Percentiles rank a stretch among this genome's conserved stretches.
Conservation (phyloP, 2,888 invertebrate genomes). For the Chloromyia formosa region DNA sequence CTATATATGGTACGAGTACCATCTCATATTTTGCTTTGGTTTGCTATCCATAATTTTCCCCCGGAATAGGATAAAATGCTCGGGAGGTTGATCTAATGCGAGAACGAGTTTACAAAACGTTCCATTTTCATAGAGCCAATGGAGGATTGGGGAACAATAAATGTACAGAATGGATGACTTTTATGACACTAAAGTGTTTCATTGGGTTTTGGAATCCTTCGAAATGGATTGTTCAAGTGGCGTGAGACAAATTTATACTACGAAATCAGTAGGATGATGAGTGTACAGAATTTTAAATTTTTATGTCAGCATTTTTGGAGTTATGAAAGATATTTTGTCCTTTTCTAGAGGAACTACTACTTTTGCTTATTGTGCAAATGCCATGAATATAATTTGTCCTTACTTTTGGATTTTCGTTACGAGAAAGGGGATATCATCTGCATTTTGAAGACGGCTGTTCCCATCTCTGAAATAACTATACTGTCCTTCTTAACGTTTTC, state of each 20-base stretch:
- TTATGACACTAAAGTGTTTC: slow-evolving; percentile 28
- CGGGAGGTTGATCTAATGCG: neutral
- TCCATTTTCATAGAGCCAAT: neutral
- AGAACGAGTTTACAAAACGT: slow-evolving; percentile 14
- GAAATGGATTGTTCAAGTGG: no score
- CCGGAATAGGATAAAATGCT: neutral
- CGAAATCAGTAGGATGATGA: no score
- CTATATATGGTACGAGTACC: neutral
- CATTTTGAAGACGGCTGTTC: no score
- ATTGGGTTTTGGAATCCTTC: neutral
- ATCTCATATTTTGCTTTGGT: slow-evolving; percentile 31
- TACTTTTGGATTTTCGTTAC: no score
- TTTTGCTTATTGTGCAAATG: no score
- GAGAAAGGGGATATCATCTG: no score
- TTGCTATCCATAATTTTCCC: slow-evolving; percentile 25
- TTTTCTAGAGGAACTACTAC: no score
- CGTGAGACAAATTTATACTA: no score
- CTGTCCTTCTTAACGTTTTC: no score
- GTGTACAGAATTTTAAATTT: slow-evolving; percentile 15
- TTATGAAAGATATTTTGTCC: no score
- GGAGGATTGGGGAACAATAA: neutral
- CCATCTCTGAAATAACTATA: no score
- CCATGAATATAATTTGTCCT: no score
- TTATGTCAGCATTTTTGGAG: slow-evolving; percentile 2
- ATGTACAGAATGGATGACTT: slow-evolving; percentile 15